Percentiles rank a stretch among this genome's conserved stretches.
These are phyloP conservation scores for Cataglyphis livida DNA, from an alignment of 2,888 invertebrate genomes.

Conservation along the genomic window DNA sequence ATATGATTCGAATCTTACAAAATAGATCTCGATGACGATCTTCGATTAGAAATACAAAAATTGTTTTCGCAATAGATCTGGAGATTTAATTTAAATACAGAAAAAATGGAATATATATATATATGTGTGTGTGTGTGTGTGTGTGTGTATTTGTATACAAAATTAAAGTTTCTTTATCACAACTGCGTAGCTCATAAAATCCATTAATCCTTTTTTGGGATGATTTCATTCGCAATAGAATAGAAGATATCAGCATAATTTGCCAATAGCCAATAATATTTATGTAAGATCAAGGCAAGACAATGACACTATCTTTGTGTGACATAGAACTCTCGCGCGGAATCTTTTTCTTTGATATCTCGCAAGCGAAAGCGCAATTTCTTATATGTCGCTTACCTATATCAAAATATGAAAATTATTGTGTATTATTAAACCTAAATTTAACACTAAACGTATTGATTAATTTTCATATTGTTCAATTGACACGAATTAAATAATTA, in stretches of 20 bases:
- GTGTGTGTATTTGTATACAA: background rate
- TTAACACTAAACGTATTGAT: background rate
- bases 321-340: slow-evolving; percentile 1
- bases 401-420: background rate
- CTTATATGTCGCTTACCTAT: background rate
- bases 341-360: background rate
- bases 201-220: background rate
- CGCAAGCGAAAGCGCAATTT: slow-evolving; percentile 9
- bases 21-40: background rate
- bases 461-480: background rate
- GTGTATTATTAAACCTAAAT: background rate
- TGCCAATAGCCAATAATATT: background rate
- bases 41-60: background rate
- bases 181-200: background rate
- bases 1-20: background rate
- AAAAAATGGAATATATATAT: background rate
- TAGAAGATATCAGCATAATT: background rate
- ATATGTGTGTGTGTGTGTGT: background rate
- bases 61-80: background rate
- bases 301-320: slow-evolving; percentile 7
- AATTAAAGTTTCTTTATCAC: background rate
- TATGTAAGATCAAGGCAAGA: background rate
- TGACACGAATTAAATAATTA: background rate
- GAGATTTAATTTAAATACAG: background rate
- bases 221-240: background rate